Conservation (phyloP, 2,113 vertebrate genomes). For the Argyrosomus japonicus region DNA sequence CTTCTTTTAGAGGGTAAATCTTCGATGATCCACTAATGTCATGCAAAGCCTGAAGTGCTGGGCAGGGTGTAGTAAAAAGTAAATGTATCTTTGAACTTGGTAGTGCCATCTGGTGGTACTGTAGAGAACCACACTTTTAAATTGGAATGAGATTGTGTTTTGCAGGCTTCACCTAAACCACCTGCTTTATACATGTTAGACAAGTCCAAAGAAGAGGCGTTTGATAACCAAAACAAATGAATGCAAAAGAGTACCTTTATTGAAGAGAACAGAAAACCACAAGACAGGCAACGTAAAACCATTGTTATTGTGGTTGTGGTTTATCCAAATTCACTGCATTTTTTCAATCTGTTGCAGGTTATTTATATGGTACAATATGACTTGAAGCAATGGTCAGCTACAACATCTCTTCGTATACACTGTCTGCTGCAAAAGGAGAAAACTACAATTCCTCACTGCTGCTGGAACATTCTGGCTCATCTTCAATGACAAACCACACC, state of each 20-base stretch:
- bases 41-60: background rate
- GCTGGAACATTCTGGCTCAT: conserved; percentile 24
- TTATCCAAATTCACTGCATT: background rate
- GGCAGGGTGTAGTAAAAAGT: too few species aligned
- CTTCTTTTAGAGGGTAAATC: background rate
- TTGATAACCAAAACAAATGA: background rate
- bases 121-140: background rate
- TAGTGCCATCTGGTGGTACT: conserved; percentile 38
- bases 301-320: background rate
- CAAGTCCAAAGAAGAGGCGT: background rate
- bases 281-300: background rate
- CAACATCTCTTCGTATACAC: background rate
- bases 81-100: background rate
- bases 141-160: background rate
- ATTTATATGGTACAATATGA: background rate
- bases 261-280: conserved; percentile 21
- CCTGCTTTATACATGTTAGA: background rate
- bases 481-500: conserved; percentile 77
- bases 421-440: background rate
- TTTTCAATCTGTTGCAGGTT: background rate
- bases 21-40: background rate
- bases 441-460: conserved; percentile 26
- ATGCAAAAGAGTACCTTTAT: conserved; percentile 55
- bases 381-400: background rate
- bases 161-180: background rate